Evolutionary conservation across 2,797 vertebrate species (phyloP), one percentile per base, ranked within the genome.

Genomic region (Cryptoprocta ferox): DNA sequence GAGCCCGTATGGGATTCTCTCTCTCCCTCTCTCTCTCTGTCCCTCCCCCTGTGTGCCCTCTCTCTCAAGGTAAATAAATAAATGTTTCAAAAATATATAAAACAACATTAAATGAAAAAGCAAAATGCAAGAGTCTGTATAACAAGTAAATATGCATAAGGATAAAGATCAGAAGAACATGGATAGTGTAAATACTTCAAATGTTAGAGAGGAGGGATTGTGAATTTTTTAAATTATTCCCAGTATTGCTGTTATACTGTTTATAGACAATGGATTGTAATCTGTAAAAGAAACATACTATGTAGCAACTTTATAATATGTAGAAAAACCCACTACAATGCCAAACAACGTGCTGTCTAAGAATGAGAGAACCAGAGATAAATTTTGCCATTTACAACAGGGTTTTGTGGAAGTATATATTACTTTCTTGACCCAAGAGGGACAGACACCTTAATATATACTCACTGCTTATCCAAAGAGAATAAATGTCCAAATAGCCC

Each of bases 61-160:
- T 59, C 21, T 59, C 56, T 59, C 56, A 59, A 59, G 56, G 24
- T 24, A 59, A 24, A 59, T 59, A 59, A 59, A 59, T 59, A 59
- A 24, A 59, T 24, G 21, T 59, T 88, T 48, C 81, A 90, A 85
- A 91, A 35, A 19, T 65, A 78, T 24, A 9, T 35, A 91, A 95
- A 96, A 78, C 66, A 80, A 50, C 45, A 94, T 93, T 59, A 80
- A 78, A 24, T 19, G 4, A 89, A 90, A 92, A 95, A 65, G 30
- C 32, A 95, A 95, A 89, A 73, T 19, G 24, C 26, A 88, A 82
- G 45, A 39, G 53, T 93, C 79, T 65, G 39, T 61, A 79, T 50
- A 48, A 80, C 91, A 82, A 39, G 59, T 68, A 92, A 94, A 45
- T 63, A 90, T 32, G 18, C 66, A 73, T 76, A 91, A 71, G 21